A percentile compares a stretch with the other conserved stretches of the same genome.
phyloP scores from a whole-genome alignment of 2,888 invertebrate genomes.

The Crocallis elinguaria region DNA sequence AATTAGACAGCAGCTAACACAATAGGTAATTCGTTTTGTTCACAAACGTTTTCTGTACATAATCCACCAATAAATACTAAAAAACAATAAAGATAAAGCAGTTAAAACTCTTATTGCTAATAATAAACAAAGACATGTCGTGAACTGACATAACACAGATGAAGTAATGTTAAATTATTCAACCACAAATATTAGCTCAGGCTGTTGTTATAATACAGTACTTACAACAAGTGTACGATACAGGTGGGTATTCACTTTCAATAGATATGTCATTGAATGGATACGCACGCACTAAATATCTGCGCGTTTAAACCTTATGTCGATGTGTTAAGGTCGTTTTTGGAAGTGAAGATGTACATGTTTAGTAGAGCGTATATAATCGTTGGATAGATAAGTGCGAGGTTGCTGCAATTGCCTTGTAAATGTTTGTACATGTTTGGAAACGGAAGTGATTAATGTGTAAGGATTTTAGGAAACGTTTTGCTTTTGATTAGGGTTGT shows the following conservation, averaged over 20 bases:
- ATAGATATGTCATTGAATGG: constrained; percentile 7
- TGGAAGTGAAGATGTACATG: not conserved
- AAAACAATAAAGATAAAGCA: too few species aligned
- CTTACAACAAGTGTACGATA: constrained; percentile 1
- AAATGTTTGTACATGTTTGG: constrained; percentile 4
- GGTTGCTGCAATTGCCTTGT: constrained; percentile 14
- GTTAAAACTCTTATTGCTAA: too few species aligned
- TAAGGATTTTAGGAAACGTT: not conserved
- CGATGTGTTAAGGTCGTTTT: constrained; percentile 1
- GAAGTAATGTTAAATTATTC: constrained; percentile 3
- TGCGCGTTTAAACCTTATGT: not conserved
- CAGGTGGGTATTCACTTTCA: not conserved
- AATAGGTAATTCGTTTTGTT: too few species aligned
- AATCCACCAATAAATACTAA: too few species aligned
- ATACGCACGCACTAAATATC: not conserved
- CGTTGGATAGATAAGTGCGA: constrained; percentile 7
- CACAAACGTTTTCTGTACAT: too few species aligned
- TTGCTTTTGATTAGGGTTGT: not conserved
- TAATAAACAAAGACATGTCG: not conserved
- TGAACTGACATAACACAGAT: constrained; percentile 10
- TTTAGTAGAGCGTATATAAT: constrained; percentile 23
- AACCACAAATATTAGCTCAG: constrained; percentile 19
- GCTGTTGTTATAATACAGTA: constrained; percentile 1
- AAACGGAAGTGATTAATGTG: constrained; percentile 9
- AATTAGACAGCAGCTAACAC: too few species aligned